Evolutionary conservation across 2,113 vertebrate species (phyloP), one percentile per base, ranked within the genome.

Genomic region (Austrofundulus limnaeus): DNA sequence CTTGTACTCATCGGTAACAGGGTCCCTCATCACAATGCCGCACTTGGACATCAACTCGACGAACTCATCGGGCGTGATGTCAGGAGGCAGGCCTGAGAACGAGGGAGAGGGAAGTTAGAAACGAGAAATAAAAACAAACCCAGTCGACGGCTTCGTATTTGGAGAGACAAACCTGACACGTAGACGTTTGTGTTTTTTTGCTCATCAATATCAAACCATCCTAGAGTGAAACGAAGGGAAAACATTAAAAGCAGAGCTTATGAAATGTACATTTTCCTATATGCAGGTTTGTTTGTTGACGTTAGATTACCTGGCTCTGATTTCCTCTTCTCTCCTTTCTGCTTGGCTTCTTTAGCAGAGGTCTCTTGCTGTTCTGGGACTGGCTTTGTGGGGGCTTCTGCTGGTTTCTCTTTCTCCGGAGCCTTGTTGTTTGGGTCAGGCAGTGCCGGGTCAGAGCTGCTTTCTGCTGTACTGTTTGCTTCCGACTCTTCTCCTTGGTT

Each of bases 151-250:
- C 11, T 42, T 4, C 5, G 4, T 28, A 14, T 7, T 19, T 25
- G 2, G 4, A 0, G 0, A 52, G 28, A 86, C 89, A 47, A 86
- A 99, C 97, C 97, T 72, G 95, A 95, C 45, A 98, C 96, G 66
- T 98, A 98, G 34, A 99, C 94, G 58, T 96, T 98, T 15, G 96
- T 98, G 85, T 98, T 99, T 92, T 93, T 97, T 68, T 91, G 87
- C 16, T 96, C 90, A 71, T 98, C 96, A 24, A 98, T 92, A 38
- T 96, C 93, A 90, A 99, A 98, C 97, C 96, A 98, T 11, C 95
- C 96, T 97, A 77, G 56, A 89, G 59, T 64, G 0, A 80, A 37
- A 87, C 46, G 25, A 59, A 54, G 21, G 1, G 4, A 50, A 2
- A 20, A 1, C 28, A 20, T 31, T 11, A 47, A 46, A 54, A 53